Conservation (phyloP, 2,797 vertebrate genomes). For the Microctenopoma steveboyesi region DNA sequence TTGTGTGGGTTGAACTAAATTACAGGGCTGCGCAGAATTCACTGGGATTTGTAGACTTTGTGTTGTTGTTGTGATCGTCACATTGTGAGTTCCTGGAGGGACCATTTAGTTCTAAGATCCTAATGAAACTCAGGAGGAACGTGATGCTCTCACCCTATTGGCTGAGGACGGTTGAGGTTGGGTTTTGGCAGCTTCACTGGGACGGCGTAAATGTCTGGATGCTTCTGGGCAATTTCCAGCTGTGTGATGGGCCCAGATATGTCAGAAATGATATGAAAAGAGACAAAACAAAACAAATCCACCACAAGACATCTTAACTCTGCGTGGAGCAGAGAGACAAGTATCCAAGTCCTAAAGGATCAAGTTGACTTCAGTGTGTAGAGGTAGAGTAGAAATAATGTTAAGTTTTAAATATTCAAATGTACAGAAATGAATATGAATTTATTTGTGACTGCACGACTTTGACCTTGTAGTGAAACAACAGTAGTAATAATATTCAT, state of each 20-base stretch:
- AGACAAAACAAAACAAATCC: background rate
- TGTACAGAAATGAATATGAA: too few species aligned
- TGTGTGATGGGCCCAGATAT: conserved; percentile 66
- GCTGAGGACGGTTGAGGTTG: conserved; percentile 87
- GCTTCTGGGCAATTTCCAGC: conserved; percentile 97
- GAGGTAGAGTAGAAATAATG: too few species aligned
- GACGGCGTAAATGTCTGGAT: conserved; percentile 96
- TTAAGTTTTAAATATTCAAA: too few species aligned
- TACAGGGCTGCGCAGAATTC: too few species aligned
- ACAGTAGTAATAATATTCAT: too few species aligned
- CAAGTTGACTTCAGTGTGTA: background rate
- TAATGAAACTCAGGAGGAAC: background rate
- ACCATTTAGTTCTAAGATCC: background rate
- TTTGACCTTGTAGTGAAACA: too few species aligned
- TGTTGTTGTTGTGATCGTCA: too few species aligned
- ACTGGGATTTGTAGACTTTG: too few species aligned
- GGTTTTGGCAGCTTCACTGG: conserved; percentile 92
- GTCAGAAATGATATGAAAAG: conserved; percentile 34
- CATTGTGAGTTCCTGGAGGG: too few species aligned
- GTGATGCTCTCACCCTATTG: conserved; percentile 85
- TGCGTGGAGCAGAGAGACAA: background rate
- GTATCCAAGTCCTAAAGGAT: conserved; percentile 1
- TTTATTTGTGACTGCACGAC: too few species aligned
- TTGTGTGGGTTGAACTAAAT: too few species aligned
- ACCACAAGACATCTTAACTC: background rate